These are phyloP conservation scores for Gymnogyps californianus DNA, from an alignment of 2,113 vertebrate species.

Conservation along the genomic window DNA sequence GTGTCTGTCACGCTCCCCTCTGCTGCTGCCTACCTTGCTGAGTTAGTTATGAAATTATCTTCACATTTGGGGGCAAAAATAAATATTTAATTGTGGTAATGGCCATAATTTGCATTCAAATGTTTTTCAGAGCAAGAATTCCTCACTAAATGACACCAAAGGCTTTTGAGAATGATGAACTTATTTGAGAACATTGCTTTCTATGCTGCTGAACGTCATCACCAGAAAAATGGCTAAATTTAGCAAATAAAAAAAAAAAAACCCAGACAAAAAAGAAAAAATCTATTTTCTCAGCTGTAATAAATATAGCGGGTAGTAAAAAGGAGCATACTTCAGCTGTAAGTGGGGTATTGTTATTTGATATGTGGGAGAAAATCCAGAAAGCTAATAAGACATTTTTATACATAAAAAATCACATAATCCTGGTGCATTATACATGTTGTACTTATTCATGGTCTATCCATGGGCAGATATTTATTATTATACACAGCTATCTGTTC, in stretches of 20 bases:
- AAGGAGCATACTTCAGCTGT: neutral
- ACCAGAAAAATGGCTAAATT: conserved; percentile 39
- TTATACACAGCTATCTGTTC: neutral
- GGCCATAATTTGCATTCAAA: conserved; percentile 35
- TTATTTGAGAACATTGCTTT: neutral
- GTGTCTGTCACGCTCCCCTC: neutral
- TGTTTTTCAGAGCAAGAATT: neutral
- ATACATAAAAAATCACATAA: neutral
- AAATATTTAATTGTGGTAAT: conserved; percentile 26
- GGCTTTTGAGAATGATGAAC: conserved; percentile 33
- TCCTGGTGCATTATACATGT: neutral
- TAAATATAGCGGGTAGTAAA: neutral
- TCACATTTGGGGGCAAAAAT: neutral
- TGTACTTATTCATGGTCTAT: neutral
- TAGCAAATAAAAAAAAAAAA: neutral
- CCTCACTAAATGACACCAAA: neutral
- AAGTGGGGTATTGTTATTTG: neutral
- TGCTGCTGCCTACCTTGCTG: neutral
- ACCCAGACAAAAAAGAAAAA: neutral
- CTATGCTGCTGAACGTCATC: neutral
- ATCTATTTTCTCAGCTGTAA: neutral
- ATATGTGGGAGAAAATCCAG: neutral
- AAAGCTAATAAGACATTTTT: neutral
- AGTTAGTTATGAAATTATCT: neutral
- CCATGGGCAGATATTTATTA: neutral